A percentile compares a stretch with the other conserved stretches of the same genome.
Evolutionary conservation across 2,797 vertebrate species (phyloP).

Genomic region (Phataginus tricuspis): DNA sequence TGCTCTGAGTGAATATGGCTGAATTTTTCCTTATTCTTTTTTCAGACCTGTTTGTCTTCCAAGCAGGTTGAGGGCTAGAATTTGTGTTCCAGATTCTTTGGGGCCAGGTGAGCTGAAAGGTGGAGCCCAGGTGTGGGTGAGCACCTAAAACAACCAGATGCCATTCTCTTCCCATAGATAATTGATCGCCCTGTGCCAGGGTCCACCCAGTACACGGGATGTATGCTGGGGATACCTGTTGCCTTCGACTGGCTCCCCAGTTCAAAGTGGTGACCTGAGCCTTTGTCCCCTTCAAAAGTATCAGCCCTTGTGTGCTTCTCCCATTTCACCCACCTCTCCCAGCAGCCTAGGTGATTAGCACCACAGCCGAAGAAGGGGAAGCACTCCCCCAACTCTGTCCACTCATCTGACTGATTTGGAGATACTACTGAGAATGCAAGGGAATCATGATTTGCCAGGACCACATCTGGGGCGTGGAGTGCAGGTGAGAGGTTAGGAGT

Average conservation of each 20-base stretch:
- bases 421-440: background rate
- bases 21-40: background rate
- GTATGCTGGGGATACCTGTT: too few relatives aligned
- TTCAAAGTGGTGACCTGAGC: background rate
- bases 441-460: background rate
- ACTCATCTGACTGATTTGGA: background rate
- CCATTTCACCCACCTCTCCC: background rate
- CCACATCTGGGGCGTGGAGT: fast-evolving
- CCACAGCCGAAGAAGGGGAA: too few relatives aligned
- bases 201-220: background rate
- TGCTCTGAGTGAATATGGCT: background rate
- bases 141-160: background rate
- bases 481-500: background rate
- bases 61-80: background rate
- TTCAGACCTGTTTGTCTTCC: background rate
- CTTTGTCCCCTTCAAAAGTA: background rate
- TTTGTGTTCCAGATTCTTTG: background rate
- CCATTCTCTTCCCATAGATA: background rate
- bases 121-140: background rate
- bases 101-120: background rate
- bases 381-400: fast-evolving
- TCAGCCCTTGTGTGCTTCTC: background rate
- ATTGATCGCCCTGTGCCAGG: background rate
- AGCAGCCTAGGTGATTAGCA: background rate
- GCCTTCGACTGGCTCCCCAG: background rate